phyloP scores from a whole-genome alignment of 2,888 invertebrate genomes.

The Odiellus spinosus region DNA sequence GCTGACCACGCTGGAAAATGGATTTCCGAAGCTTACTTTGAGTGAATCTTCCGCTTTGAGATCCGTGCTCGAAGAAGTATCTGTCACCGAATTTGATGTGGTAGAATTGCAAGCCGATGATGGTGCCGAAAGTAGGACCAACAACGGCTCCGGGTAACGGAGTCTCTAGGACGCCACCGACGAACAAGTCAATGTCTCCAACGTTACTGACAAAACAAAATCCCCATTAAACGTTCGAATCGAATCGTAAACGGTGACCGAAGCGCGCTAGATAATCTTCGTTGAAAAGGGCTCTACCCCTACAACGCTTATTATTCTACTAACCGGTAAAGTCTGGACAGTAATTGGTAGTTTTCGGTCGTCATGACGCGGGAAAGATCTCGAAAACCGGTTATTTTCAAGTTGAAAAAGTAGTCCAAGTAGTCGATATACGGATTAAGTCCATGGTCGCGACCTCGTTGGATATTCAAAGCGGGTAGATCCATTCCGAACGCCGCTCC shows the following conservation, averaged over 20 bases:
- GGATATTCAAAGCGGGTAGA: conserved; percentile 57
- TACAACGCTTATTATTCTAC: background rate
- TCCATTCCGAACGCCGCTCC: conserved; percentile 56
- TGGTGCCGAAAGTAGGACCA: conserved; percentile 68
- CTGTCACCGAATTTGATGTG: conserved; percentile 64
- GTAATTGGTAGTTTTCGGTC: background rate
- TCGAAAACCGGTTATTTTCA: conserved; percentile 44
- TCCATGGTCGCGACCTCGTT: conserved; percentile 65
- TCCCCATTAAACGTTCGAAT: background rate
- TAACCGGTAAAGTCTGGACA: background rate
- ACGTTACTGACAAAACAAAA: conserved; percentile 39
- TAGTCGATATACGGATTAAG: conserved; percentile 59
- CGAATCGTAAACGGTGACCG: background rate
- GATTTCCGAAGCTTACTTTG: conserved; percentile 16
- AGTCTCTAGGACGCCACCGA: conserved; percentile 67
- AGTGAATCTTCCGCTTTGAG: conserved; percentile 19
- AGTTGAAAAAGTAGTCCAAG: conserved; percentile 51
- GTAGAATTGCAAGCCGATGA: conserved; percentile 69
- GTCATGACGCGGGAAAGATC: background rate
- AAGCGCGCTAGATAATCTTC: background rate
- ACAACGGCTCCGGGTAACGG: conserved; percentile 57
- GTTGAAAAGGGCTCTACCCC: too few relatives aligned
- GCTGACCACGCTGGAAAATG: too few relatives aligned
- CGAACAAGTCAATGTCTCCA: conserved; percentile 73
- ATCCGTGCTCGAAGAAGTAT: conserved; percentile 69